Base-by-base conservation (phyloP, 2,888 invertebrate species). In the Linnaemya tessellans region DNA sequence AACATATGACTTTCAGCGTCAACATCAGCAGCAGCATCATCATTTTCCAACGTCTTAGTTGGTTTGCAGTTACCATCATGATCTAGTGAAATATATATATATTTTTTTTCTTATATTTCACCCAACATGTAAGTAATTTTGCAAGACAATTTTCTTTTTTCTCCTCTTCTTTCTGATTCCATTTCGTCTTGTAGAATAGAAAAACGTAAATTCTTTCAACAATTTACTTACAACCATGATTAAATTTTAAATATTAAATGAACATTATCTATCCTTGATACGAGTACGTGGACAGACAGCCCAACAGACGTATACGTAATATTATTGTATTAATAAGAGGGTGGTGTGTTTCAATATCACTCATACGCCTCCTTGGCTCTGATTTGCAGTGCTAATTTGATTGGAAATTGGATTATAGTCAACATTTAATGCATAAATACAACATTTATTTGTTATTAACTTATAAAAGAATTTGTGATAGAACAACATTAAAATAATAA, bases 171-270 rank as follows among this genome's bases (percentile, higher is more conserved):
- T 25, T 62, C n/a, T 62, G 30, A 20, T 56, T 56, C 51, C 51
- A 35, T 68, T 22, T 38, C n/a, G n/a, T n/a, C 18, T 15, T 70
- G 60, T 51, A 70, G 49, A 70, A 51, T 51, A 68, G 67, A 56
- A 35, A 68, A 49, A 78, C 68, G 38, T 68, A 68, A 78, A 64
- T 75, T 75, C 64, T 64, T 64, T 15, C 5, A 35, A 56, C 3
- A 68, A 68, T 60, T 51, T 51, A 78, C 41, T 68, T 60, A 41
- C 60, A 68, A 54, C 60, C 46, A 70, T 78, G 68, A 78, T 78
- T 78, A 70, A 78, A 78, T 78, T 70, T 70, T 70, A 78, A 78
- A 78, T 78, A 78, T 68, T 78, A 78, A 78, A 62, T 51, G 78
- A 68, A 62, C 18, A 54, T 60, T 62, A 46, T 73, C 41, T 35